Base-by-base conservation (phyloP, 2,797 vertebrate species). In the Oryzias dopingdopingensis region DNA sequence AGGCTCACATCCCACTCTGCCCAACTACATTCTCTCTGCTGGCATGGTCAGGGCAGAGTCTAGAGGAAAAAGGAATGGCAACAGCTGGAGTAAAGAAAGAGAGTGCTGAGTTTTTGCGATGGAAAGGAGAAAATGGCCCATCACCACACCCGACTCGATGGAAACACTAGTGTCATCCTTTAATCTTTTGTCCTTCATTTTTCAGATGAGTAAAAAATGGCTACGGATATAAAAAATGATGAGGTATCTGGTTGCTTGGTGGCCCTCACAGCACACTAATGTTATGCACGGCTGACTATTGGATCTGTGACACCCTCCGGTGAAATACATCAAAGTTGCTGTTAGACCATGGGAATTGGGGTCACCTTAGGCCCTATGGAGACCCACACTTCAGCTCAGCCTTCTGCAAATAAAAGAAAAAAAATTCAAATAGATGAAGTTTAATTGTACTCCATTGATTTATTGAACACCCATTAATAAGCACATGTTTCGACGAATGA, bases 361-460 rank as follows among this genome's bases (percentile, higher is more conserved):
- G 79, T 88, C 84, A 86, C 78, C 77, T 77, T 56, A 77, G 82
- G 79, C 72, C 69, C 62, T 37, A 65, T 75, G 65, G 58, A 76
- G 68, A 82, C 55, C 43, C 5, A 20, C 65, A 59, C 77, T 79
- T 65, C 58, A 67, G 84, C 70, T 72, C 62, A 22, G 73, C 62
- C 74, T 62, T 67, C 32, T 1, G 64, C 73, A 54, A 76, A 48
- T 46, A 43, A 64, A 64, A 74, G 57, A 61, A 73, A 49, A 15
- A 43, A n/a, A 77, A 86, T 80, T 86, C 64, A 49, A 74, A 76
- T 81, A 81, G 77, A 84, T 86, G 85, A 69, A 79, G 78, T 88
- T 86, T 87, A 89, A 91, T 91, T 89, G 86, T 84, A 76, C 79
- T 77, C 64, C 77, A 89, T 90, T 89, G 87, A 90, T 91, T 87